Percentiles rank a stretch among this genome's conserved stretches.
Evolutionary conservation across 2,797 vertebrate genomes (phyloP).

Genomic region (Smutsia temminckii): DNA sequence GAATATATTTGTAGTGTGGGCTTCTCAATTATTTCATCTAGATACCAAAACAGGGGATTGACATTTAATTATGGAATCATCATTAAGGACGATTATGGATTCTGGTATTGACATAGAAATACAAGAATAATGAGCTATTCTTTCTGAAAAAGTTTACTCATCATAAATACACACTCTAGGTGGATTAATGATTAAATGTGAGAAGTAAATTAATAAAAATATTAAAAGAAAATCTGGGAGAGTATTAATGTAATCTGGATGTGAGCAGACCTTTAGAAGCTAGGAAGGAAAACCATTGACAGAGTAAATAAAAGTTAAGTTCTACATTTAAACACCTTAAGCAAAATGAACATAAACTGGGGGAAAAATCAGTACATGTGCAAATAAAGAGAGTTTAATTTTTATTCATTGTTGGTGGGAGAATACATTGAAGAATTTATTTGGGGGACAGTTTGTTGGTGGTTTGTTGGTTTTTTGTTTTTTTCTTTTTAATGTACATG

Average conservation of each 20-base stretch:
- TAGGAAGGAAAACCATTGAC: neutral
- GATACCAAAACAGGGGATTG: neutral
- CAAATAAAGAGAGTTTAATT: neutral
- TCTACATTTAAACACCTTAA: neutral
- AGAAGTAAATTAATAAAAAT: neutral
- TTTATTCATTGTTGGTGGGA: neutral
- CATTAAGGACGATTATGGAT: neutral
- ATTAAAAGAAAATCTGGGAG: neutral
- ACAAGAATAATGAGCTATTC: neutral
- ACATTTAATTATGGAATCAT: slow-evolving; percentile 20
- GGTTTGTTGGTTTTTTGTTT: neutral
- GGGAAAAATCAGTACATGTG: neutral
- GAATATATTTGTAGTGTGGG: slow-evolving; percentile 13
- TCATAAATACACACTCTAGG: neutral
- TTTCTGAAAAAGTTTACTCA: neutral
- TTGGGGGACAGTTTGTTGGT: neutral
- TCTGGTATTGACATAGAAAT: neutral
- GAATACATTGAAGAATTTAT: neutral
- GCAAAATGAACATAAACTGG: slow-evolving; percentile 4
- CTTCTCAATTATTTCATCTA: slow-evolving; percentile 6
- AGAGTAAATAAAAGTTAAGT: neutral
- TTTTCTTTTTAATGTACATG: neutral
- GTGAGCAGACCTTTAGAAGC: neutral
- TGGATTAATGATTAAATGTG: neutral
- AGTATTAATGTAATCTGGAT: neutral